Conservation (phyloP, 2,888 invertebrate genomes). For the Anoplius nigerrimus region DNA sequence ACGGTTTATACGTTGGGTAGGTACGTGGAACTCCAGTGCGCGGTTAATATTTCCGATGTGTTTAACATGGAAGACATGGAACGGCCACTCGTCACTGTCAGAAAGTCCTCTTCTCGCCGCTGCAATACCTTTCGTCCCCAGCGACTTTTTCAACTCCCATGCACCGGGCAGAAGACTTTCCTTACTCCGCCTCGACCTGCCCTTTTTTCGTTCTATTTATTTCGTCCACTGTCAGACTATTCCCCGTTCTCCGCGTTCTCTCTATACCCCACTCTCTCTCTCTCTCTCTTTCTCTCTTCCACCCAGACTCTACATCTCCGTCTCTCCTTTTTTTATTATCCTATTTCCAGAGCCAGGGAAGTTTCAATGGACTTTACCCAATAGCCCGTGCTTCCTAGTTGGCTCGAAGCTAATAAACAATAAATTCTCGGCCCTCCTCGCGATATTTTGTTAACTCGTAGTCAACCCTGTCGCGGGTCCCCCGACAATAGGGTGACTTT, state of each 20-base stretch:
- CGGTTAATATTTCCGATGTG: no score
- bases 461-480: conserved; percentile 36
- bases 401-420: conserved; percentile 67
- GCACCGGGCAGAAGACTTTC: not conserved
- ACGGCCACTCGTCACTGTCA: no score
- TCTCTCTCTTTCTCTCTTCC: conserved; percentile 14
- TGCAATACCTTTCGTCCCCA: conserved; percentile 26
- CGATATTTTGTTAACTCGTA: conserved; percentile 60
- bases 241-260: conserved; percentile 5
- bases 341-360: conserved; percentile 52
- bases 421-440: conserved; percentile 59
- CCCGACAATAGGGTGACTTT: conserved; percentile 24
- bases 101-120: conserved; percentile 9
- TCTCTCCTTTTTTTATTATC: conserved; percentile 58
- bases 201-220: conserved; percentile 10
- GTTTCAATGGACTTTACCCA: conserved; percentile 70
- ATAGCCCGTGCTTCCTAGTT: conserved; percentile 64
- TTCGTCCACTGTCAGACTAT: not conserved
- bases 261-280: conserved; percentile 11
- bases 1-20: no score
- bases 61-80: no score
- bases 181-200: conserved; percentile 9
- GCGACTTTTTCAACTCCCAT: conserved; percentile 20
- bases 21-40: no score
- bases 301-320: conserved; percentile 8